Evolutionary conservation across 2,797 vertebrate genomes (phyloP).

Genomic region (Scleropages formosus): DNA sequence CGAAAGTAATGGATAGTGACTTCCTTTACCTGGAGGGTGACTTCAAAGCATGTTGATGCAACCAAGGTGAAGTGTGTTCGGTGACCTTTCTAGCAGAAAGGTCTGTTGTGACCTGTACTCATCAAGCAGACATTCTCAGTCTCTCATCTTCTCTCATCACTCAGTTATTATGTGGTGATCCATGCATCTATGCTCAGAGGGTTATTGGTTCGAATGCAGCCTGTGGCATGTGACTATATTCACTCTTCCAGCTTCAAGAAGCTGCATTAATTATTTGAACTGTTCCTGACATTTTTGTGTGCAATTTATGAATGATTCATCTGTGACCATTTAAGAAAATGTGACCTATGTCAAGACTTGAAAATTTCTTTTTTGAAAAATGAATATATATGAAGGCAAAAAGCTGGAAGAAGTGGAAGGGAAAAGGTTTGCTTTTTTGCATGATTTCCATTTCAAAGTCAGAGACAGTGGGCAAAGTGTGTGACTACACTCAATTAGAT

Average conservation of each 20-base stretch:
- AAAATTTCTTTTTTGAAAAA: background rate
- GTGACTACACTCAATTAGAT: conserved; percentile 14
- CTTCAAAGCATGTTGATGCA: conserved; percentile 43
- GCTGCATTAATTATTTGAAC: background rate
- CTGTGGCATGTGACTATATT: background rate
- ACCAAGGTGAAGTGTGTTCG: conserved; percentile 36
- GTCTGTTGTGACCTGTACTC: background rate
- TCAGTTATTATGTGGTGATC: too few species aligned
- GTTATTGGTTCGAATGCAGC: background rate
- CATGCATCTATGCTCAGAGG: too few species aligned
- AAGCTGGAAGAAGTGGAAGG: background rate
- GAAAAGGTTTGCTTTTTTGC: background rate
- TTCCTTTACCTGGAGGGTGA: conserved; percentile 3
- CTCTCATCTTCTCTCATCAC: too few species aligned
- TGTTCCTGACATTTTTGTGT: background rate
- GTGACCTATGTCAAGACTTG: background rate
- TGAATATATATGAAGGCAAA: background rate
- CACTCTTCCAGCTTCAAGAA: background rate
- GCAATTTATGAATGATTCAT: background rate
- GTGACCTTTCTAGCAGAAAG: background rate
- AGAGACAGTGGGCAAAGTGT: conserved; percentile 23
- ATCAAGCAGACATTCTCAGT: too few species aligned
- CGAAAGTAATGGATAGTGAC: conserved; percentile 18
- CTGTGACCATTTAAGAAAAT: too few species aligned
- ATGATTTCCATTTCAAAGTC: conserved; percentile 35